A percentile compares a stretch with the other conserved stretches of the same genome.
phyloP scores from a whole-genome alignment of 2,797 vertebrate genomes.

The Oophaga sylvatica region DNA sequence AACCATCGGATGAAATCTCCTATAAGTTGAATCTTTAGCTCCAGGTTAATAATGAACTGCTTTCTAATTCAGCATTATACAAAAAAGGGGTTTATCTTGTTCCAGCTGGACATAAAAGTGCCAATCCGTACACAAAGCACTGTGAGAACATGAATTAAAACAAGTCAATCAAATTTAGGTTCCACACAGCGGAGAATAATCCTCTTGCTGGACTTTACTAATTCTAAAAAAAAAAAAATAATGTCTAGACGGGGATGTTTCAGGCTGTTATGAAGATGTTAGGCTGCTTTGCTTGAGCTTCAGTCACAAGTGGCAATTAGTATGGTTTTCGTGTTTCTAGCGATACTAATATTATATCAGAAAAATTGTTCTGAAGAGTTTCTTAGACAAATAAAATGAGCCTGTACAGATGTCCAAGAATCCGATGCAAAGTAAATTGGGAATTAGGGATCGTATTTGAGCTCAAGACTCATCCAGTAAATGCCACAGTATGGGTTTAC shows the following conservation, averaged over 20 bases:
- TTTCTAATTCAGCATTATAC: slow-evolving; percentile 17
- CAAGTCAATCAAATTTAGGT: slow-evolving; percentile 2
- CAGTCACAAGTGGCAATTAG: slow-evolving; percentile 2
- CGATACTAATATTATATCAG: not conserved
- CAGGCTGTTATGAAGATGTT: not conserved
- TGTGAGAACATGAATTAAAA: slow-evolving; percentile 31
- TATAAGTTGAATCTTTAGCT: slow-evolving; percentile 1
- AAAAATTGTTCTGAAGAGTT: slow-evolving; percentile 3
- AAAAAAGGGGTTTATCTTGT: slow-evolving; percentile 9
- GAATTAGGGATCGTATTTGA: not conserved
- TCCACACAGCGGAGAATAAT: not conserved
- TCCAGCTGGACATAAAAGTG: slow-evolving; percentile 29
- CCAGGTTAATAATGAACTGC: slow-evolving; percentile 28
- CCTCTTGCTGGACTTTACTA: not conserved
- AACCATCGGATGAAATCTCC: slow-evolving; percentile 20
- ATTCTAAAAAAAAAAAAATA: not conserved
- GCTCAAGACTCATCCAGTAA: not conserved
- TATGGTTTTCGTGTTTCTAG: not conserved
- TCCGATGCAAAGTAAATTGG: not conserved
- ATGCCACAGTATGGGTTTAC: slow-evolving; percentile 4
- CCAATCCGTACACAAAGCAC: slow-evolving; percentile 5
- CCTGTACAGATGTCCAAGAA: not conserved
- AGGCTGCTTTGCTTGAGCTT: not conserved
- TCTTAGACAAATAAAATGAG: not conserved
- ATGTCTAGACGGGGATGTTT: not conserved